phyloP scores from a whole-genome alignment of 2,113 vertebrate species.

The Plestiodon gilberti region DNA sequence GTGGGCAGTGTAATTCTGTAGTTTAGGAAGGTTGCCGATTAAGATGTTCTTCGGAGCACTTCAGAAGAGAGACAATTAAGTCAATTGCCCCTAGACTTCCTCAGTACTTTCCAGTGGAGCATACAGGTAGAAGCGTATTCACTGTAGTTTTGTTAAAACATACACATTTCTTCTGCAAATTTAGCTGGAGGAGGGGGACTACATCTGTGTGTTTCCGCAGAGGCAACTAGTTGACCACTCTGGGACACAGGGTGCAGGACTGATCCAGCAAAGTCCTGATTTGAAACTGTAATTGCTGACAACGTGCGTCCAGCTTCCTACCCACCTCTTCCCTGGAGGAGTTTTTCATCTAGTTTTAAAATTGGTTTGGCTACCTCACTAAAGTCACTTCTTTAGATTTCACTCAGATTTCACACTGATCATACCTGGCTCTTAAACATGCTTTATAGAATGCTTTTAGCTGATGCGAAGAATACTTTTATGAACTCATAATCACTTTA shows the following conservation, averaged over 20 bases:
- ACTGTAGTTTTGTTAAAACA: not conserved
- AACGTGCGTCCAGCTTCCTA: not conserved
- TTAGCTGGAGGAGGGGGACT: not conserved
- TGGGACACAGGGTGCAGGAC: not conserved
- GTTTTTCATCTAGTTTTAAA: not conserved
- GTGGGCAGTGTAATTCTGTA: conserved; percentile 31
- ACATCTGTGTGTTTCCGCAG: not conserved
- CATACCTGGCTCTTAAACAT: not conserved
- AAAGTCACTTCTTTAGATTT: not conserved
- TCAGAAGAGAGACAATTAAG: not conserved
- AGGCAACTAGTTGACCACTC: not conserved
- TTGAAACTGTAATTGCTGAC: not conserved
- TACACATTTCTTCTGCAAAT: not conserved
- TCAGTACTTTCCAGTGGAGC: not conserved
- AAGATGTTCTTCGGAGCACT: conserved; percentile 24
- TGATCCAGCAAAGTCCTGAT: not conserved
- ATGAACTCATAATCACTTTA: not conserved
- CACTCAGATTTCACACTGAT: not conserved
- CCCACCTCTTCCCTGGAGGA: not conserved
- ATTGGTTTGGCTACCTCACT: not conserved
- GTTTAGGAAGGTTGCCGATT: conserved; percentile 34
- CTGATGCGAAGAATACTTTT: not conserved
- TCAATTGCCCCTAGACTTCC: not conserved
- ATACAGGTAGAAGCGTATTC: not conserved
- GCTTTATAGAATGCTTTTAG: not conserved